phyloP scores from a whole-genome alignment of 2,113 vertebrate genomes.

The Hiodon alosoides region DNA sequence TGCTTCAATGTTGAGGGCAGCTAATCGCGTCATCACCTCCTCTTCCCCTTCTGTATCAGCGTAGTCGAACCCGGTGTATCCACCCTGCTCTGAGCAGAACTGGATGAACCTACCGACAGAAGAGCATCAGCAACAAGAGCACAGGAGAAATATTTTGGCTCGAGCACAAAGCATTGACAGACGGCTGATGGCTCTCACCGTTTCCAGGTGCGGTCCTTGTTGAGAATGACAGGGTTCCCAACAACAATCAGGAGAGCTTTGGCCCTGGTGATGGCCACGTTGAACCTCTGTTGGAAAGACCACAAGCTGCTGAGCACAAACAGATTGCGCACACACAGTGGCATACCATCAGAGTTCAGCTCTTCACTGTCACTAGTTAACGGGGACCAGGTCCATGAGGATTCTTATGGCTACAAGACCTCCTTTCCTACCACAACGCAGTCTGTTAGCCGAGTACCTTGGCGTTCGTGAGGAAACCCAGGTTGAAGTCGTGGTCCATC shows the following conservation, averaged over 20 bases:
- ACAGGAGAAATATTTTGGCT: background rate
- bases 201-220: slow-evolving; percentile 74
- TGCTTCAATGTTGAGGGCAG: slow-evolving; percentile 43
- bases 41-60: slow-evolving; percentile 46
- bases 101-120: slow-evolving; percentile 65
- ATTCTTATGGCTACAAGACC: too few species aligned
- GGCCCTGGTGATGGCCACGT: slow-evolving; percentile 87
- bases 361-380: too few species aligned
- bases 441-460: slow-evolving; percentile 60
- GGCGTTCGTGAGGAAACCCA: slow-evolving; percentile 85
- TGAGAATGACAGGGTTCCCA: slow-evolving; percentile 79
- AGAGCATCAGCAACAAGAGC: background rate
- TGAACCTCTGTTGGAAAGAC: slow-evolving; percentile 70
- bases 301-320: background rate
- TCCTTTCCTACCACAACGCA: too few species aligned
- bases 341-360: background rate
- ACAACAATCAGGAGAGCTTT: slow-evolving; percentile 83
- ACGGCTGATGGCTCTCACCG: slow-evolving; percentile 57
- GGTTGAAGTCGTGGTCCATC: slow-evolving; percentile 74
- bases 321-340: too few species aligned
- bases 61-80: slow-evolving; percentile 66
- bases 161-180: background rate
- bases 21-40: slow-evolving; percentile 38
- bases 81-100: slow-evolving; percentile 68
- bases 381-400: too few species aligned